Evolutionary conservation across 30 jellyfish, hydroid and myxozoan species (phyloP).

Genomic region (Morbakka virulenta): DNA sequence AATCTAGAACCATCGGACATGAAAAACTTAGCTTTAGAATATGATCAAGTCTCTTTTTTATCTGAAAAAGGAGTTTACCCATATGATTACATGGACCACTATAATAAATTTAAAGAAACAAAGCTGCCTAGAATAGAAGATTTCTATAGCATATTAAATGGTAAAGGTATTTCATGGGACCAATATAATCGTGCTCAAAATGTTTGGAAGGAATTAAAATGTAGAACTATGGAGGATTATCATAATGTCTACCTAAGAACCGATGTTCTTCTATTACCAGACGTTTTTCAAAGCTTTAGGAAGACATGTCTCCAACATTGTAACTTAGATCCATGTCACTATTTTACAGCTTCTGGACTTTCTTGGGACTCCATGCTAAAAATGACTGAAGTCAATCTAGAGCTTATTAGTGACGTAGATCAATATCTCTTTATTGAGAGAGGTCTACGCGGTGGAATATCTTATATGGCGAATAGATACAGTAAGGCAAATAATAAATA

Average conservation of each 20-base stretch:
- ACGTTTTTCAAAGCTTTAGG: slow-evolving; percentile 30
- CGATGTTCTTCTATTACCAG: slow-evolving; percentile 40
- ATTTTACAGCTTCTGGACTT: no score
- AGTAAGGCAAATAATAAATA: neutral
- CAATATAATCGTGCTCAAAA: slow-evolving; percentile 34
- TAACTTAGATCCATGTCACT: slow-evolving; percentile 46
- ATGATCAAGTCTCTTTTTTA: no score
- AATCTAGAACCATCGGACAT: slow-evolving; percentile 64
- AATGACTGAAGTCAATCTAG: slow-evolving; percentile 30
- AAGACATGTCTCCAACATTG: slow-evolving; percentile 7
- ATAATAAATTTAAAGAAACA: slow-evolving; percentile 24
- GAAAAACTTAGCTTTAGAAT: no score
- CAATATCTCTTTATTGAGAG: slow-evolving; percentile 17
- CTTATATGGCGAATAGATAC: slow-evolving; percentile 23
- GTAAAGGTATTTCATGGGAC: slow-evolving; percentile 1
- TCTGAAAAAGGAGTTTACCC: no score
- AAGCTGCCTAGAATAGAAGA: slow-evolving; percentile 26
- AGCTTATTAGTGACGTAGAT: slow-evolving; percentile 16
- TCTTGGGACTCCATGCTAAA: slow-evolving; percentile 43
- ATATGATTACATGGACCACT: slow-evolving; percentile 54
- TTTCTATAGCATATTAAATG: slow-evolving; percentile 1
- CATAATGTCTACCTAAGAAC: slow-evolving; percentile 15
- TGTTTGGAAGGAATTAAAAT: slow-evolving; percentile 6
- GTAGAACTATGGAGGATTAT: slow-evolving; percentile 11
- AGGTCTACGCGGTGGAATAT: slow-evolving; percentile 50